Conservation (phyloP, 2,888 invertebrate genomes). For the Spisula solida region DNA sequence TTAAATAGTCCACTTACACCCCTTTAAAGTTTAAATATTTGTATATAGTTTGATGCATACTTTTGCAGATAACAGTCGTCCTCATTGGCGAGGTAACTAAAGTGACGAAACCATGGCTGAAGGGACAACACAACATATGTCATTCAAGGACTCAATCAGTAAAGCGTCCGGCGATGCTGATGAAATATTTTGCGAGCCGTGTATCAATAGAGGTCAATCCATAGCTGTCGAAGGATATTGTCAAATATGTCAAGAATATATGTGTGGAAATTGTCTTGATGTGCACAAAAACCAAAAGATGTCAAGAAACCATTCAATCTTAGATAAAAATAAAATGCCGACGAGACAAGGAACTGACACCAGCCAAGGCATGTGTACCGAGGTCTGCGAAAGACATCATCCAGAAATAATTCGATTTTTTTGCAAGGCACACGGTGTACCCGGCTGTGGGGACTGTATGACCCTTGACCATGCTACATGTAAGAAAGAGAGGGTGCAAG, state of each 20-base stretch:
- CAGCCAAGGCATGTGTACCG: not conserved
- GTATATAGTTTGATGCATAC: too few species aligned
- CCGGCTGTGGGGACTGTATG: slow-evolving; percentile 30
- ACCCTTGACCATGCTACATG: not conserved
- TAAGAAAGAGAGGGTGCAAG: not conserved
- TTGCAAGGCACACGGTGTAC: not conserved
- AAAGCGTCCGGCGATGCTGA: not conserved
- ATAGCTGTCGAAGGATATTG: slow-evolving; percentile 1
- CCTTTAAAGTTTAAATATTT: too few species aligned
- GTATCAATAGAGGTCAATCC: not conserved
- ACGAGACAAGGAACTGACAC: not conserved
- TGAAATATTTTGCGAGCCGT: slow-evolving; percentile 4
- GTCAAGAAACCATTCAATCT: not conserved
- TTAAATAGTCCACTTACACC: too few species aligned
- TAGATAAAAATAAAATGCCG: not conserved
- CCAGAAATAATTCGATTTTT: slow-evolving; percentile 14
- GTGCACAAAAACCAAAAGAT: not conserved
- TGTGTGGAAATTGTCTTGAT: not conserved
- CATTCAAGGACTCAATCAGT: not conserved
- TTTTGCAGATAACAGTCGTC: too few species aligned
- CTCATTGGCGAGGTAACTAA: too few species aligned
- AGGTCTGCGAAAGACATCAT: not conserved
- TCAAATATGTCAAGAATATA: slow-evolving; percentile 13
- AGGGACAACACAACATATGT: not conserved
- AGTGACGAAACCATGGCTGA: not conserved